Base-by-base conservation (phyloP, 53 echinoderm and acorn worm genomes). In the Astropecten irregularis region DNA sequence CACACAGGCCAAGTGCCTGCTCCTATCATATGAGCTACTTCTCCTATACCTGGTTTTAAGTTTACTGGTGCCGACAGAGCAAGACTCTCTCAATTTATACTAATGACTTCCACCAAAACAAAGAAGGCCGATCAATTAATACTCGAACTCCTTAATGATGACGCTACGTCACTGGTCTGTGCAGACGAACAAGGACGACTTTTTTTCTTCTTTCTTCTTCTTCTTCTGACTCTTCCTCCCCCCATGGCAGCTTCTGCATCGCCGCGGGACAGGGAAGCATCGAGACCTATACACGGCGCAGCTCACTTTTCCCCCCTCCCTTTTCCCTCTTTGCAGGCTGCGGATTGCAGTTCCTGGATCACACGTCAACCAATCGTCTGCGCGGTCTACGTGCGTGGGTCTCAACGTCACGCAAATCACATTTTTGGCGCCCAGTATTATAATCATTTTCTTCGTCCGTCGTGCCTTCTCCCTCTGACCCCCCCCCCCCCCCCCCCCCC, bases 281-380 rank as follows among this genome's bases (percentile, higher is more conserved):
- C n/a, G n/a, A n/a, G n/a, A n/a, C n/a, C n/a, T n/a, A n/a, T n/a
- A n/a, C n/a, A n/a, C n/a, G n/a, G n/a, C n/a, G n/a, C n/a, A n/a
- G n/a, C n/a, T n/a, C n/a, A n/a, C n/a, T n/a, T n/a, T n/a, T n/a
- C n/a, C n/a, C n/a, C n/a, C n/a, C n/a, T n/a, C n/a, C n/a, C n/a
- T n/a, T n/a, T n/a, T n/a, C n/a, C n/a, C n/a, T n/a, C n/a, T n/a
- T n/a, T 71, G 33, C 34, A 42, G 34, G 30, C 35, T 36, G 30
- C 19, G 44, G 31, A 71, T 71, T 32, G 44, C 71, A 51, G 71
- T 26, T 71, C 50, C 10, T 33, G 30, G 52, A 32, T 71, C 51
- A 71, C 71, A 71, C 71, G 71, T 71, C 71, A 71, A 30, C 52
- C 51, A 42, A 71, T 53, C 71, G 71, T 71, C 71, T 71, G 71